Percentiles rank a stretch among this genome's conserved stretches.
phyloP scores from a whole-genome alignment of 2,113 vertebrate genomes.

The Tragulus kanchil region DNA sequence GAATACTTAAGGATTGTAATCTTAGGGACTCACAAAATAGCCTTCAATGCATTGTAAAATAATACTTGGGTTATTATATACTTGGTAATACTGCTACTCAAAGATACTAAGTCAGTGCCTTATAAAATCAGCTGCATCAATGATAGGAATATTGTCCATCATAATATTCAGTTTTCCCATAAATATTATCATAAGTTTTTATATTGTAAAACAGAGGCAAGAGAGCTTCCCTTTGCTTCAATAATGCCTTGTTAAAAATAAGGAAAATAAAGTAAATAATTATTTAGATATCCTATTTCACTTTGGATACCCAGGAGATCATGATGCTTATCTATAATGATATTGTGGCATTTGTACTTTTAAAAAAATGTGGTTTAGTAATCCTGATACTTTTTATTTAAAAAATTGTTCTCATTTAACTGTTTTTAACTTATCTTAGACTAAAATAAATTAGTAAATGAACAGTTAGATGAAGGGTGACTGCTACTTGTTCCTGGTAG shows the following conservation, averaged over 20 bases:
- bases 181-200: conserved; percentile 6
- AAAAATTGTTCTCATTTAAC: background rate
- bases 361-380: background rate
- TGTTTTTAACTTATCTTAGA: background rate
- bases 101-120: background rate
- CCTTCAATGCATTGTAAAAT: conserved; percentile 25
- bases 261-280: background rate
- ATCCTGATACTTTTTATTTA: background rate
- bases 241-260: background rate
- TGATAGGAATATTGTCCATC: background rate
- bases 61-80: no score
- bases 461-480: background rate
- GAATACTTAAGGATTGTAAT: background rate
- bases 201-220: background rate
- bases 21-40: background rate
- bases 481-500: background rate
- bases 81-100: conserved; percentile 57
- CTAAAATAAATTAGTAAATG: background rate
- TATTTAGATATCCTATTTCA: background rate
- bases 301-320: background rate
- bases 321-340: background rate
- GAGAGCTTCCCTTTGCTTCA: background rate
- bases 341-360: background rate
- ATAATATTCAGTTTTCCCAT: background rate
- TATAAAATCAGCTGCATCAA: conserved; percentile 3